Evolutionary conservation across 2,888 invertebrate species (phyloP).

Genomic region (Sesia apiformis): DNA sequence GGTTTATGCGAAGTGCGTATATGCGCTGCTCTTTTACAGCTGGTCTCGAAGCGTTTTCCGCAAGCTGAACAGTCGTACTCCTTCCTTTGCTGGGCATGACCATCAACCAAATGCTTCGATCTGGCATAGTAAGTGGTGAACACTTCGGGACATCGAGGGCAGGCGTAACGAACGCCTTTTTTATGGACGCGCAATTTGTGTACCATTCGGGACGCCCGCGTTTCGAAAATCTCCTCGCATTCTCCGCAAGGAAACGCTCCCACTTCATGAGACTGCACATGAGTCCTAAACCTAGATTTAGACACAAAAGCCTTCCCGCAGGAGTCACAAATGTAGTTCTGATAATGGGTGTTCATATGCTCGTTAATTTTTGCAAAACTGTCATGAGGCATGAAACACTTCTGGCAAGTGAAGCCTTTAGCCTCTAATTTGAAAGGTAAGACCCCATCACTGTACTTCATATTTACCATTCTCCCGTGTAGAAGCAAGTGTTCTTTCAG

Average conservation of each 20-base stretch:
- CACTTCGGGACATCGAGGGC: slow-evolving; percentile 50
- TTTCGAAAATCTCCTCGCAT: slow-evolving; percentile 42
- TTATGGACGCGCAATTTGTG: slow-evolving; percentile 46
- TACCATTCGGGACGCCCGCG: slow-evolving; percentile 41
- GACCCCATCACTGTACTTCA: slow-evolving; percentile 51
- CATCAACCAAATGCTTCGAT: slow-evolving; percentile 46
- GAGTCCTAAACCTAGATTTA: slow-evolving; percentile 49
- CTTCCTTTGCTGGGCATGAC: slow-evolving; percentile 36
- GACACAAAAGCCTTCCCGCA: slow-evolving; percentile 62
- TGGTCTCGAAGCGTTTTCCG: slow-evolving; percentile 40
- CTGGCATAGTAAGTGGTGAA: slow-evolving; percentile 52
- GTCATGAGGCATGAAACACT: slow-evolving; percentile 33
- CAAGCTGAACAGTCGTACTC: slow-evolving; percentile 42
- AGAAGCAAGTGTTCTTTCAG: slow-evolving; percentile 43
- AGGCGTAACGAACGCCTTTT: slow-evolving; percentile 49
- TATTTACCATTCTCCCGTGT: slow-evolving; percentile 34
- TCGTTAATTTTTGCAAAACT: slow-evolving; percentile 52
- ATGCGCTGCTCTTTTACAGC: slow-evolving; percentile 46
- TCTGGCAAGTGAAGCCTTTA: slow-evolving; percentile 43
- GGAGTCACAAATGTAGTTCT: slow-evolving; percentile 55
- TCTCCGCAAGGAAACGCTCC: slow-evolving; percentile 52
- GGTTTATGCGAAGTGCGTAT: slow-evolving; percentile 32
- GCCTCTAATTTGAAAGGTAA: slow-evolving; percentile 52
- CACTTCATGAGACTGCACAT: slow-evolving; percentile 49
- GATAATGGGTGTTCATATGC: slow-evolving; percentile 60